Evolutionary conservation across 2,888 invertebrate species (phyloP), one percentile per base, ranked within the genome.

Genomic region (Eudemis profundana): DNA sequence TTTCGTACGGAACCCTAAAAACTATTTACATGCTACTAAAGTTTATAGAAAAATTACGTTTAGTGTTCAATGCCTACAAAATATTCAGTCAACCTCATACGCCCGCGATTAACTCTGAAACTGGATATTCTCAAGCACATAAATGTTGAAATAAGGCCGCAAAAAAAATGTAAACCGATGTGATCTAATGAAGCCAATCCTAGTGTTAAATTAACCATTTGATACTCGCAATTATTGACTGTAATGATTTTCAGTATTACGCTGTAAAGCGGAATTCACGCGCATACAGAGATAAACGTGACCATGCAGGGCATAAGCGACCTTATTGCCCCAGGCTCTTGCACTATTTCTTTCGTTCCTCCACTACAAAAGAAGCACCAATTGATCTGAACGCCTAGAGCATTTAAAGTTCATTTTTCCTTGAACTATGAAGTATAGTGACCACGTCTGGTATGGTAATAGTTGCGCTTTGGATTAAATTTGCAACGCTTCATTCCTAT

Each of bases 391-490:
- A n/a, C n/a, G n/a, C n/a, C n/a, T n/a, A n/a, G n/a, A n/a, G n/a
- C n/a, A n/a, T n/a, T n/a, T n/a, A 27, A 27, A 27, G 27, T 27
- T 27, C 7, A 27, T 27, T 2, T 5, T 27, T 2, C 2, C 27
- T 27, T 27, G 27, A 27, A 33, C 29, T 29, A 10, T 12, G 17
- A 17, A 7, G 15, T 1, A n/a, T 14, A 44, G 17, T 21, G 0
- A 36, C 2, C 3, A 12, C 51, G 17, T 10, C 23, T 4, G 21
- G 51, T 61, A 42, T 33, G 33, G 23, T 38, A 27, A 17, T 23
- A 19, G 47, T 8, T 54, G 12, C 21, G 42, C 10, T 38, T 23
- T n/a, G 12, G 27, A 54, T 38, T 40, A 47, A 46, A 47, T 40
- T 44, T 23, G 12, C 38, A 40, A 19, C 49, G 21, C 12, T 63